Conservation (phyloP, 2,797 vertebrate species). For the Acrossocheilus wenchowensis region DNA sequence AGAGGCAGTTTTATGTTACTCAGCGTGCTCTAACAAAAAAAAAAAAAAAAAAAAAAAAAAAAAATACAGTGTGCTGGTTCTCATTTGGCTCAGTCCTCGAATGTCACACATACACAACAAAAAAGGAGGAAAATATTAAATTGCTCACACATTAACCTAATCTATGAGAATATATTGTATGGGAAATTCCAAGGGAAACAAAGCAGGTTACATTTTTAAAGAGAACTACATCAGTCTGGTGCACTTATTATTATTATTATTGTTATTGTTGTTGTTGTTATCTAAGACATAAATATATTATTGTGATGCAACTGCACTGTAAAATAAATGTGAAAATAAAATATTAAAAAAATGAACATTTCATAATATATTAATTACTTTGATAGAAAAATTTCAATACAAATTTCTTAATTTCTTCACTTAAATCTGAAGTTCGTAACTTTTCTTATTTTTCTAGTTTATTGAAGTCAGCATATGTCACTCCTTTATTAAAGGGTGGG, state of each 20-base stretch:
- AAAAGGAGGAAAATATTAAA: background rate
- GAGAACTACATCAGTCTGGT: background rate
- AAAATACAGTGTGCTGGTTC: background rate
- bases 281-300: background rate
- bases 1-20: constrained; percentile 7
- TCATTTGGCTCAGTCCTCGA: background rate
- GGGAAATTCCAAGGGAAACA: background rate
- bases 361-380: too few relatives aligned
- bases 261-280: background rate
- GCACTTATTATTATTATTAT: too few relatives aligned
- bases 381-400: too few relatives aligned
- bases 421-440: too few relatives aligned
- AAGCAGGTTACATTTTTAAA: background rate
- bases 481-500: too few relatives aligned
- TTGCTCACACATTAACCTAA: background rate
- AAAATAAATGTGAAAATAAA: background rate
- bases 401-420: background rate
- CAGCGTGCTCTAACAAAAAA: background rate
- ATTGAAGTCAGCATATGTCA: too few relatives aligned
- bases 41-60: background rate
- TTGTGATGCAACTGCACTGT: background rate
- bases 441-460: too few relatives aligned
- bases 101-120: constrained; percentile 3
- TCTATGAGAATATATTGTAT: background rate
- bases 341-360: too few relatives aligned